A percentile compares a stretch with the other conserved stretches of the same genome.
These are phyloP conservation scores for Araneus ventricosus DNA, from an alignment of 1,140 invertebrate species.

Conservation along the genomic window DNA sequence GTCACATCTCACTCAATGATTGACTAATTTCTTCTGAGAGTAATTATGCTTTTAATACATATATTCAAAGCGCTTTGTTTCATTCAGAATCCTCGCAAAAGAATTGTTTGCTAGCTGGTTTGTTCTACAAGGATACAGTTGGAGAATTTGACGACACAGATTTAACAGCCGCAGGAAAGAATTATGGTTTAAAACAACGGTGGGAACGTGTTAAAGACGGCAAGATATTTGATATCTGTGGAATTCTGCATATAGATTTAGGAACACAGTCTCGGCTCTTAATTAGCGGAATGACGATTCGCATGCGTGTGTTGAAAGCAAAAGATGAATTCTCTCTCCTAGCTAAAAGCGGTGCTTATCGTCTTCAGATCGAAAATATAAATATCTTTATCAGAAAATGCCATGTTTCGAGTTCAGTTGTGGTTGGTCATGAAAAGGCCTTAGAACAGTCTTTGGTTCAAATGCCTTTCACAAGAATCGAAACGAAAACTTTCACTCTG, in stretches of 20 bases:
- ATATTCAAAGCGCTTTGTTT: not conserved
- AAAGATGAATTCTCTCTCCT: not conserved
- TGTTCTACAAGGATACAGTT: not conserved
- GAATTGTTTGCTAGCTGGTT: not conserved
- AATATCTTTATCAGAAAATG: not conserved
- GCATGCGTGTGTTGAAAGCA: not conserved
- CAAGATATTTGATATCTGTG: not conserved
- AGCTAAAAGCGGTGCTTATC: not conserved
- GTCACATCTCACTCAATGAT: constrained; percentile 5
- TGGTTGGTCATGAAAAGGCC: not conserved
- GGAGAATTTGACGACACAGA: not conserved
- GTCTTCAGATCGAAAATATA: not conserved
- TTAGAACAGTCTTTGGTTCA: not conserved
- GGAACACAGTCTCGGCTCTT: not conserved
- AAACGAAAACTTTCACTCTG: not conserved
- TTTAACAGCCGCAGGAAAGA: not conserved
- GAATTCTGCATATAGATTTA: not conserved
- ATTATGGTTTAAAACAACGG: not conserved
- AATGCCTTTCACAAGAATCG: no score
- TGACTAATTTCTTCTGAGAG: not conserved
- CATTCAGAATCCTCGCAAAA: not conserved
- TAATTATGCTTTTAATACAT: not conserved
- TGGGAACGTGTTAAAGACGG: not conserved
- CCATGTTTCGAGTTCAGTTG: not conserved
- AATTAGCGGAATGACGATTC: not conserved